Evolutionary conservation across 92 coral and sea anemone genomes (phyloP).

Genomic region (Palythoa heliodiscus): DNA sequence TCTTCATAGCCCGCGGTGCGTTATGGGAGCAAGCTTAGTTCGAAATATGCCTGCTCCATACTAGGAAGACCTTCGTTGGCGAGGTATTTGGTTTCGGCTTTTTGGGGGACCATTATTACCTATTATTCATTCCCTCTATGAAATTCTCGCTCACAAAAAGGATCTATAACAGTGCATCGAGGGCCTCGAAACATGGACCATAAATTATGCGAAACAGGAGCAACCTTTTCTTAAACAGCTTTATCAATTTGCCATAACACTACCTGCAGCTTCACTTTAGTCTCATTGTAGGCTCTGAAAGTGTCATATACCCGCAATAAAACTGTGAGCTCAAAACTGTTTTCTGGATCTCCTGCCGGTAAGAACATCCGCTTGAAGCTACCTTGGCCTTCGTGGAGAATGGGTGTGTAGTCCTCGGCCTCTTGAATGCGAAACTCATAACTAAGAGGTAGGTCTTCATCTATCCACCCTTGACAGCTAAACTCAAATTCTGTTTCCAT

Average conservation of each 20-base stretch:
- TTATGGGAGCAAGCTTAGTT: too few species aligned
- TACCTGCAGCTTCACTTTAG: slow-evolving; percentile 69
- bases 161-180: too few species aligned
- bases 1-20: too few species aligned
- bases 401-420: slow-evolving; percentile 52
- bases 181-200: too few species aligned
- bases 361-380: slow-evolving; percentile 57
- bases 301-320: slow-evolving; percentile 62
- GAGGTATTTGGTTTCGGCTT: too few species aligned
- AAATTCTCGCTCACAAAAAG: too few species aligned
- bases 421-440: slow-evolving; percentile 75
- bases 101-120: too few species aligned
- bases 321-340: slow-evolving; percentile 56
- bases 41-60: too few species aligned
- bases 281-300: slow-evolving; percentile 60
- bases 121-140: too few species aligned
- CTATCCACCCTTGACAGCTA: slow-evolving; percentile 81
- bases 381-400: slow-evolving; percentile 57
- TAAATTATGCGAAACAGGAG: too few species aligned
- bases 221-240: too few species aligned
- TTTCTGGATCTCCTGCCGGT: slow-evolving; percentile 67
- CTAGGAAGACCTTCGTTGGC: too few species aligned
- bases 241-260: not conserved
- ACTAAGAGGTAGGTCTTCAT: slow-evolving; percentile 65
- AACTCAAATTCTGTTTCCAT: slow-evolving; percentile 76